Base-by-base conservation (phyloP, 2,113 vertebrate species). In the Peromyscus maniculatus region DNA sequence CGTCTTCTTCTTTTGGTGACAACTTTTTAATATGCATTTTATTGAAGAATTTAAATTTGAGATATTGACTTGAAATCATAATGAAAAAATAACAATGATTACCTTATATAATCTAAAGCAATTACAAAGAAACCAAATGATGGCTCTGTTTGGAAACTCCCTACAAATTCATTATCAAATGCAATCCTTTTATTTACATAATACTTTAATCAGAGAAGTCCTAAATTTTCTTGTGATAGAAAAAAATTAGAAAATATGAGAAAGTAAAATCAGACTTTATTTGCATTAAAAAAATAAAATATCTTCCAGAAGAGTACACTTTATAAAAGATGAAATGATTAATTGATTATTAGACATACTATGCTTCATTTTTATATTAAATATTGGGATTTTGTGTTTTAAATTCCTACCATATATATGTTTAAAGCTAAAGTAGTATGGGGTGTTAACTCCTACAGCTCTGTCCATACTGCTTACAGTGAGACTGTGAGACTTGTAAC, bases 1-100 rank as follows among this genome's bases (percentile, higher is more conserved):
- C 4, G 49, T 96, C 43, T 89, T 96, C 72, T 96, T 74, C 39
- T 88, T 77, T 82, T 94, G 96, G 82, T 95, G 87, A 94, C 39
- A 80, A 87, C 71, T 91, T 55, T 39, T 94, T 96, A 59, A 89
- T 26, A 91, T 96, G 69, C 26, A 97, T 96, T 98, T 95, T 79
- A 96, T 97, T 95, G 95, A 89, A 79, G 46, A 5, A 49, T 62
- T 91, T 36, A 93, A 15, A 66, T 93, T 95, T 96, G n/a, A 91
- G 97, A 95, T 91, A 95, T 83, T 94, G 87, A 75, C 31, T 93
- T 36, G 36, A 97, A 97, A 16, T 74, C 39, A 93, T 89, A 96
- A 66, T 57, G 74, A 97, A 72, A 31, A 69, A 31, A 52, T 46
- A 91, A 94, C 55, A 26, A 78, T 94, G 72, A 89, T 28, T 24